Evolutionary conservation across 2,888 invertebrate species (phyloP), one percentile per base, ranked within the genome.

Genomic region (Beris morrisii): DNA sequence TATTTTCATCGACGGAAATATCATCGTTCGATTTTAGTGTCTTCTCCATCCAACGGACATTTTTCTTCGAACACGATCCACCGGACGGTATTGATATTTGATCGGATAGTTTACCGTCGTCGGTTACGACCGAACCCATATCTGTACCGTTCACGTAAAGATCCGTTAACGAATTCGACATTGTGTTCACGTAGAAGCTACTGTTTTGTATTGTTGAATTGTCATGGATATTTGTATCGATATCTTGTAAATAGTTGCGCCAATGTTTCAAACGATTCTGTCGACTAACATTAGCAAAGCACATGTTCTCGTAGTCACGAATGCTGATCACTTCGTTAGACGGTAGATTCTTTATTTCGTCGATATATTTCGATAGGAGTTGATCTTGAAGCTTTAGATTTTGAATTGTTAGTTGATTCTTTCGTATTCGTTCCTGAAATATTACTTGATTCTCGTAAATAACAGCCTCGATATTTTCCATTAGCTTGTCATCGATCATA

Each of bases 361-460:
- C 70, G 1, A 72, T 70, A 64, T 67, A 71, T 59, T 71, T 72
- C n/a, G 72, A 70, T 38, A 71, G 45, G n/a, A 72, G 53, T 50
- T 71, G 69, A 66, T 72, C 71, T 56, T 72, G 72, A 22, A 72
- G 32, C 55, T 71, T 71, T 13, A 72, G 61, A 65, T 72, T 72
- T 64, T 72, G 71, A 53, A 71, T 72, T 4, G 72, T 71, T 43
- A 71, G 66, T 55, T 72, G 69, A 66, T 72, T 72, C 50, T 72
- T 72, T 15, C 68, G 66, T 38, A 72, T 72, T 50, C 71, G 57
- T 56, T 72, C 70, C 44, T 72, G 70, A 59, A 72, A 72, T 48
- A 71, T 70, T n/a, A 72, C 69, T 66, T 72, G 71, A 67, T 72
- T 72, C 66, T 72, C 71, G 43, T 72, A 72, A 13, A 72, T 70